Evolutionary conservation across 2,113 vertebrate genomes (phyloP), one percentile per base, ranked within the genome.

Genomic region (Redunca redunca): DNA sequence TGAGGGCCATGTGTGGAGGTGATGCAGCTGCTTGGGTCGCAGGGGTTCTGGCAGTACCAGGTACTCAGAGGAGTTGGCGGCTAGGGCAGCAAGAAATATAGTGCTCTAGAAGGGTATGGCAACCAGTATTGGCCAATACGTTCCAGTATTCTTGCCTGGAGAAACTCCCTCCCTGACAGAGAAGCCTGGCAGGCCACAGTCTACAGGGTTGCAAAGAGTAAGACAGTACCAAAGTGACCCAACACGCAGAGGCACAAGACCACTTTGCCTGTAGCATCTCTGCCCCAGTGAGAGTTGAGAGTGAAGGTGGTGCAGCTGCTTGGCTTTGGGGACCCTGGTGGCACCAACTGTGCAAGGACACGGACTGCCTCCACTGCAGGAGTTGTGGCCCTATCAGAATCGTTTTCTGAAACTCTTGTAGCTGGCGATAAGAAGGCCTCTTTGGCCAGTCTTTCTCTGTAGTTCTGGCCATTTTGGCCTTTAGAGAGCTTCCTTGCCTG

Each of bases 361-460:
- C 0, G 17, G 64, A 36, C 64, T 36, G n/a, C 9, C 8, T 36
- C 17, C 19, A 21, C 64, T 36, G 17, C n/a, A 71, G 9, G n/a
- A 21, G 5, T 10, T 36, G 36, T 23, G 64, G n/a, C n/a, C 19
- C n/a, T 36, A 6, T 71, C 64, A 36, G n/a, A 71, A 21, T 36
- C 17, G 10, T 23, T 21, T 36, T 21, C n/a, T 0, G 1, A 36
- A 36, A 71, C n/a, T 71, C 64, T 19, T 17, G 62, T 64, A n/a
- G 30, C 62, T 64, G 33, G 62, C 33, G 0, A 64, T 64, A 33
- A n/a, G 15, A n/a, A 64, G 62, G 15, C 62, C 15, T 64, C 33
- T 64, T 4, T 71, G 64, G 64, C 64, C n/a, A 36, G 19, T 36
- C 64, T 36, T 71, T 71, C 9, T 36, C 64, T 36, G 64, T 36